Base-by-base conservation (phyloP, 1,140 invertebrate genomes). In the Meteorus sp. region DNA sequence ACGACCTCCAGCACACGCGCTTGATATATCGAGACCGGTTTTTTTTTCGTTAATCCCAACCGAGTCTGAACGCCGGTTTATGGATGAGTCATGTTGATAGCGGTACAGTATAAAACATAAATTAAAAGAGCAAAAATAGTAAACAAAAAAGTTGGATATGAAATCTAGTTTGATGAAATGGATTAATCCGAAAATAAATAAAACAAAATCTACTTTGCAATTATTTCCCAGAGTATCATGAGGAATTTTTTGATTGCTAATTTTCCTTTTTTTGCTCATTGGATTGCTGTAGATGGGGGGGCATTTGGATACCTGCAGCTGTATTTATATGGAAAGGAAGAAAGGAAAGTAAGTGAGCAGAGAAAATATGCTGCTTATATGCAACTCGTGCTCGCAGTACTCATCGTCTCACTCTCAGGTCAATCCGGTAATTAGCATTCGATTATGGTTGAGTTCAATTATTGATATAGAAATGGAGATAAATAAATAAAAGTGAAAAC, bases 21-120 rank as follows among this genome's bases (percentile, higher is more conserved):
- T 33, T 25, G 45, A 59, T 43, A 53, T 54, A 52, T 59, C 41
- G 50, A 59, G 51, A 59, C 58, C 58, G 58, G 58, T 59, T 59
- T 59, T 59, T 59, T 59, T 56, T 9, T 45, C 25, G 7, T 20
- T 17, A 23, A 35, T 25, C 27, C 17, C 33, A 22, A 35, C 58
- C 15, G 54, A 41, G 29, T 22, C 17, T 35, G 27, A 29, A 44
- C 13, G 27, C 11, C 9, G 22, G 29, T 19, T 29, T 52, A 29
- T 41, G 48, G 33, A 53, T 59, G 47, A 59, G 57, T 59, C 57
- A 48, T 25, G 33, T 51, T 22, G 35, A 52, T 52, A 52, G 50
- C 50, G 50, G 50, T 52, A 50, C 19, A 45, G 22, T 5, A 52
- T 20, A 17, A 35, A 13, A 31, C 7, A 35, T 20, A 25, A 52